phyloP scores from a whole-genome alignment of 2,113 vertebrate species.

The Haemorhous mexicanus region DNA sequence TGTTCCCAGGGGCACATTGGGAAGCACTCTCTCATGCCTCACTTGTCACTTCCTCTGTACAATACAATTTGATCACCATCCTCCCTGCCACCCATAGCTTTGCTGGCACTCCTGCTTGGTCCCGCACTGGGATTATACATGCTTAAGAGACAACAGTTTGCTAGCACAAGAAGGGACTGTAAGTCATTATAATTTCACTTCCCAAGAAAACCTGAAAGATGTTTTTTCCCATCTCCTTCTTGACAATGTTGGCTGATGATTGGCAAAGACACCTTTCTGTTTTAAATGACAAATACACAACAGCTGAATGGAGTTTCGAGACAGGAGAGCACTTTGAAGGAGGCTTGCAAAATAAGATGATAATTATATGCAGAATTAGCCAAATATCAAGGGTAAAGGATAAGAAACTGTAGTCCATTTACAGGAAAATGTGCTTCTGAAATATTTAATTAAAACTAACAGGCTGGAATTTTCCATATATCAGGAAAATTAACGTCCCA shows the following conservation, averaged over 20 bases:
- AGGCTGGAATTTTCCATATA: slow-evolving; percentile 34
- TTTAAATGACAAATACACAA: background rate
- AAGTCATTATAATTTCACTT: background rate
- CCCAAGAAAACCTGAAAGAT: background rate
- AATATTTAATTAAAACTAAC: slow-evolving; percentile 60
- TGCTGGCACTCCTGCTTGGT: background rate
- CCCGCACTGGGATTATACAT: background rate
- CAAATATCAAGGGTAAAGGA: slow-evolving; percentile 52
- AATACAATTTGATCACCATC: background rate
- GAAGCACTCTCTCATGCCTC: background rate
- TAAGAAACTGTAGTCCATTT: slow-evolving; percentile 27
- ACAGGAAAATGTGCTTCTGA: slow-evolving; percentile 29
- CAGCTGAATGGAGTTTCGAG: background rate
- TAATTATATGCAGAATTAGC: slow-evolving; percentile 38
- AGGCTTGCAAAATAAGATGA: slow-evolving; percentile 7
- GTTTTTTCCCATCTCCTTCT: background rate
- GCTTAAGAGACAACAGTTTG: background rate
- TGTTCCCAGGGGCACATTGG: background rate
- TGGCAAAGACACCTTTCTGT: background rate
- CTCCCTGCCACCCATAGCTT: background rate
- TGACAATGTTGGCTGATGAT: fast-evolving
- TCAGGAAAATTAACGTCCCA: slow-evolving; percentile 56
- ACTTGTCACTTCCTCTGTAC: background rate
- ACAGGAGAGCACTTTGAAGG: background rate
- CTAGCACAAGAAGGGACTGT: background rate